Percentiles rank a stretch among this genome's conserved stretches.
These are phyloP conservation scores for Chaetogeoica ovagalla DNA, from an alignment of 2,888 invertebrate genomes.

Conservation along the genomic window DNA sequence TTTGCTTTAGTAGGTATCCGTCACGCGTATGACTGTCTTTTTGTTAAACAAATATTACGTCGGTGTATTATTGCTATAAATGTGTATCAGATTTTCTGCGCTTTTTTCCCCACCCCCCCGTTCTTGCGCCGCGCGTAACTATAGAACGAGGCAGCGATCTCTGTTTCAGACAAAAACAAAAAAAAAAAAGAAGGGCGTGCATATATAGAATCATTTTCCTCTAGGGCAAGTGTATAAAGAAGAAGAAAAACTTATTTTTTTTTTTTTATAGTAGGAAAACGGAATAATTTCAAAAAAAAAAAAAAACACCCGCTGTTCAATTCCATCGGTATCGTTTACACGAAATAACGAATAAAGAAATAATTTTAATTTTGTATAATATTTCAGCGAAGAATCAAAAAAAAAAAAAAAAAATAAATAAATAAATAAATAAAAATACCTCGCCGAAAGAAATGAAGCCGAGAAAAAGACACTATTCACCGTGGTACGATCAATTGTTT, in stretches of 20 bases:
- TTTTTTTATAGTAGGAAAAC: slow-evolving; percentile 17
- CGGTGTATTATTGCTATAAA: not conserved
- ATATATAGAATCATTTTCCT: slow-evolving; percentile 24
- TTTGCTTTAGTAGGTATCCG: slow-evolving; percentile 47
- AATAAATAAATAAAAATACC: no score
- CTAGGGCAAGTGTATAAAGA: slow-evolving; percentile 34
- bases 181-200: no score
- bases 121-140: slow-evolving; percentile 16
- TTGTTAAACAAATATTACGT: slow-evolving; percentile 15
- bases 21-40: slow-evolving; percentile 13
- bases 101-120: no score
- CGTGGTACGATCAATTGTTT: slow-evolving; percentile 28
- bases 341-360: slow-evolving; percentile 21
- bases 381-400: slow-evolving; percentile 37
- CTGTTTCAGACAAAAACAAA: slow-evolving; percentile 42
- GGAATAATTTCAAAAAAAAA: slow-evolving; percentile 5
- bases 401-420: no score
- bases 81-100: slow-evolving; percentile 9
- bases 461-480: slow-evolving; percentile 40
- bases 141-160: slow-evolving; percentile 33
- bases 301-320: not conserved
- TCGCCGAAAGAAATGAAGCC: slow-evolving; percentile 34
- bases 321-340: slow-evolving; percentile 24
- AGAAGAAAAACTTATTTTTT: not conserved
- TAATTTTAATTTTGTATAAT: slow-evolving; percentile 41